Evolutionary conservation across 2,113 vertebrate species (phyloP).

Genomic region (Sorex fumeus): DNA sequence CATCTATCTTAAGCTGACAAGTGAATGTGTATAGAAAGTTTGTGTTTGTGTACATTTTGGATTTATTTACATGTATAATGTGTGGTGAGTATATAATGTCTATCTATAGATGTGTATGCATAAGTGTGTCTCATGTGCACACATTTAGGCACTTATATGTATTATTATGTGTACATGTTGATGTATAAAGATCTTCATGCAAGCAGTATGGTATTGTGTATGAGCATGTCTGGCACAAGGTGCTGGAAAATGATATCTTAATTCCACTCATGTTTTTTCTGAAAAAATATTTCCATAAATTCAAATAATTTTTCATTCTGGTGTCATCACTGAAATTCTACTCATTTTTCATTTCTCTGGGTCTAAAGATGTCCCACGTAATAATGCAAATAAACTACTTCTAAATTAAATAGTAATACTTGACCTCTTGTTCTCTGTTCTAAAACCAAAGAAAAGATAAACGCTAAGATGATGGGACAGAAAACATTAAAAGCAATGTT

Average conservation of each 20-base stretch:
- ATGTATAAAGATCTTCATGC: neutral
- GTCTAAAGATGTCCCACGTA: neutral
- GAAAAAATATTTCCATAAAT: conserved; percentile 18
- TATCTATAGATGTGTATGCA: neutral
- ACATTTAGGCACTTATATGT: neutral
- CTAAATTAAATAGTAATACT: conserved; percentile 50
- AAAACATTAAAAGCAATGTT: conserved; percentile 16
- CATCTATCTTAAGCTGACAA: conserved; percentile 2
- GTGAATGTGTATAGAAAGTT: neutral
- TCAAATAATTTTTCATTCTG: conserved; percentile 19
- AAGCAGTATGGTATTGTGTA: neutral
- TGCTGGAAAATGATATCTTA: neutral
- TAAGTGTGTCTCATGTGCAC: neutral
- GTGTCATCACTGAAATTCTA: conserved; percentile 4
- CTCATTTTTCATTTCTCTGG: neutral
- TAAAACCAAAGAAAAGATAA: conserved; percentile 27
- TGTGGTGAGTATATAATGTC: neutral
- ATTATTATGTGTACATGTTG: neutral
- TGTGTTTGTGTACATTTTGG: neutral
- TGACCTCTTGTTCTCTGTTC: conserved; percentile 21
- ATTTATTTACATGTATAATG: neutral
- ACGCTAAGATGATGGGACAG: neutral
- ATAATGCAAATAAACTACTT: conserved; percentile 10
- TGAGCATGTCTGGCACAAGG: neutral
- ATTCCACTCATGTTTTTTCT: neutral